phyloP scores from a whole-genome alignment of 92 coral and sea anemone genomes.

The Epizoanthus ramosus region DNA sequence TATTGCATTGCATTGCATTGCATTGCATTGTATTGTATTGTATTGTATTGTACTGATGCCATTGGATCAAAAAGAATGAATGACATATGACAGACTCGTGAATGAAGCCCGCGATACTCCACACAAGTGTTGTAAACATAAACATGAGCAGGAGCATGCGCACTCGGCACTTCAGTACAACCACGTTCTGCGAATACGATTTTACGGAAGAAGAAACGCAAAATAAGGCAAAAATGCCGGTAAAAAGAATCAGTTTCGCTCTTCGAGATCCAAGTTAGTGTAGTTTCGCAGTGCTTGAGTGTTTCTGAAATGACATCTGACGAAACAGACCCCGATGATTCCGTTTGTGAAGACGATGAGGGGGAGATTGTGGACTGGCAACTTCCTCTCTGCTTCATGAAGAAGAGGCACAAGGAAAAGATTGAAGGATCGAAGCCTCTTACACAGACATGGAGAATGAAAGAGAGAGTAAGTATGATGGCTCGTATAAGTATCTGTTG shows the following conservation, averaged over 20 bases:
- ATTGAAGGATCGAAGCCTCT: conserved; percentile 86
- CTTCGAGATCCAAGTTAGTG: conserved; percentile 16
- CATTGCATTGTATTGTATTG: too few species aligned
- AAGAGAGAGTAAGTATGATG: conserved; percentile 80
- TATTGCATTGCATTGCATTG: too few species aligned
- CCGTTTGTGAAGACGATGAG: conserved; percentile 88
- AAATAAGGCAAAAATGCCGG: conserved; percentile 34
- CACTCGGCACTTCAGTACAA: conserved; percentile 39
- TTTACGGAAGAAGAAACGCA: conserved; percentile 9
- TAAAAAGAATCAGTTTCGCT: conserved; percentile 5
- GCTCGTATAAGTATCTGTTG: background rate
- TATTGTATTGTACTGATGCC: too few species aligned
- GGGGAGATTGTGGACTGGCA: conserved; percentile 99
- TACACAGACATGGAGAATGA: conserved; percentile 98
- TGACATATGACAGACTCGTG: conserved; percentile 40
- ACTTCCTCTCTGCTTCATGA: conserved; percentile 93
- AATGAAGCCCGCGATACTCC: conserved; percentile 46
- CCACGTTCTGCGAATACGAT: conserved; percentile 41
- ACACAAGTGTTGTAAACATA: conserved; percentile 49
- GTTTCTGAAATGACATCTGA: conserved; percentile 81
- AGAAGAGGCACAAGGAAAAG: conserved; percentile 89
- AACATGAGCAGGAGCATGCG: conserved; percentile 94
- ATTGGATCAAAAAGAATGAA: background rate
- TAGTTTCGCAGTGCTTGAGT: conserved; percentile 5
- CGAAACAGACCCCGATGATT: conserved; percentile 77